Conservation (phyloP, 2,113 vertebrate species). For the Rhinolophus sinicus region DNA sequence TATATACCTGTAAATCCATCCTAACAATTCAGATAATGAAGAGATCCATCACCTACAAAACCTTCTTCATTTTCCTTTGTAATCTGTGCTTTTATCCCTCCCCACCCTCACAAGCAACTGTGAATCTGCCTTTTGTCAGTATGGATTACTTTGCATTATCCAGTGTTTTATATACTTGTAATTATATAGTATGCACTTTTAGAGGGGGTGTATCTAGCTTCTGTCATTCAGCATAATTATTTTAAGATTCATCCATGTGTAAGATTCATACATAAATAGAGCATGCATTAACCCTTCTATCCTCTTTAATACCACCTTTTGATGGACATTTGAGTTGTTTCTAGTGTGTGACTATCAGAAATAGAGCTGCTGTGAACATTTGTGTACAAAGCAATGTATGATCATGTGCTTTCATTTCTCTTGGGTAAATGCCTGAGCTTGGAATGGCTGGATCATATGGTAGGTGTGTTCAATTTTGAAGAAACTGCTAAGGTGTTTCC, state of each 20-base stretch:
- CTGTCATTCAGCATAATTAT: neutral
- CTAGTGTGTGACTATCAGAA: no score
- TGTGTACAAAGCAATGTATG: no score
- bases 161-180: neutral
- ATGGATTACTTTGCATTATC: neutral
- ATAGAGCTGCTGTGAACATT: no score
- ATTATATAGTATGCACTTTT: neutral
- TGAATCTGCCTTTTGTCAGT: neutral
- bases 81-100: neutral
- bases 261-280: neutral
- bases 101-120: neutral
- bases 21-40: neutral
- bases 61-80: neutral
- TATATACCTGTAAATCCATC: neutral
- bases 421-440: neutral
- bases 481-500: neutral
- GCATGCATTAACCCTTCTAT: neutral
- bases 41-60: neutral
- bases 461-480: slow-evolving; percentile 36
- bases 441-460: neutral
- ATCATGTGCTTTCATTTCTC: no score
- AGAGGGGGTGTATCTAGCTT: neutral
- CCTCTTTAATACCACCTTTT: neutral
- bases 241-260: neutral
- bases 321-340: neutral